Percentiles rank a stretch among this genome's conserved stretches.
Evolutionary conservation across 2,888 invertebrate species (phyloP).

Genomic region (Leuctra nigra): DNA sequence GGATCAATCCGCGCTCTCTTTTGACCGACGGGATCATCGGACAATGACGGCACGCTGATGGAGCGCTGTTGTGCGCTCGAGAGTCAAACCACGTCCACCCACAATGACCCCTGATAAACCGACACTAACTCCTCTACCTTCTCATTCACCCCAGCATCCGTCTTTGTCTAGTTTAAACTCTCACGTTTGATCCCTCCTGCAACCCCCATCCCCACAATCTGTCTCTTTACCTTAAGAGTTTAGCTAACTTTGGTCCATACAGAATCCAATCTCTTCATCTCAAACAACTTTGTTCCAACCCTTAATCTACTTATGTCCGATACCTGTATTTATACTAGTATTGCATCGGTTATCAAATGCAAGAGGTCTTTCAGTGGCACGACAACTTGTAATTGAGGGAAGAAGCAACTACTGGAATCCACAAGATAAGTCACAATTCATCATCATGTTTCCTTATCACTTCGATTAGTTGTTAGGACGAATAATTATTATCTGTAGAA

Average conservation of each 20-base stretch:
- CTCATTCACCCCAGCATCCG: not conserved
- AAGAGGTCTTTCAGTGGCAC: too few relatives aligned
- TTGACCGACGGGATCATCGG: too few relatives aligned
- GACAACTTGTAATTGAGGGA: too few relatives aligned
- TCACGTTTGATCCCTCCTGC: slow-evolving; percentile 6
- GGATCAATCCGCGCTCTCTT: too few relatives aligned
- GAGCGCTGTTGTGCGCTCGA: too few relatives aligned
- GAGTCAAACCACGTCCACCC: slow-evolving; percentile 7
- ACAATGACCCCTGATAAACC: slow-evolving; percentile 18
- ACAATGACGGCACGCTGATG: not conserved
- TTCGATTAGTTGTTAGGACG: too few relatives aligned
- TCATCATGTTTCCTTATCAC: too few relatives aligned
- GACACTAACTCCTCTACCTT: slow-evolving; percentile 1
- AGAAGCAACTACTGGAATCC: too few relatives aligned
- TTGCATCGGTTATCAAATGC: too few relatives aligned
- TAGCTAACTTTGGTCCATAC: slow-evolving; percentile 12
- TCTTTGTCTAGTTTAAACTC: slow-evolving; percentile 14
- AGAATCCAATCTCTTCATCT: not conserved
- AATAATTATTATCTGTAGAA: too few relatives aligned
- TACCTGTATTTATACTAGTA: not conserved
- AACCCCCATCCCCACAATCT: too few relatives aligned
- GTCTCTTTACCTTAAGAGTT: slow-evolving; percentile 18
- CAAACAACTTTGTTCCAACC: not conserved
- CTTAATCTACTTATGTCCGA: not conserved
- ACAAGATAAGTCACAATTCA: too few relatives aligned